Percentiles rank a stretch among this genome's conserved stretches.
Conservation (phyloP, 2,797 vertebrate genomes). For the Chromis chromis region DNA sequence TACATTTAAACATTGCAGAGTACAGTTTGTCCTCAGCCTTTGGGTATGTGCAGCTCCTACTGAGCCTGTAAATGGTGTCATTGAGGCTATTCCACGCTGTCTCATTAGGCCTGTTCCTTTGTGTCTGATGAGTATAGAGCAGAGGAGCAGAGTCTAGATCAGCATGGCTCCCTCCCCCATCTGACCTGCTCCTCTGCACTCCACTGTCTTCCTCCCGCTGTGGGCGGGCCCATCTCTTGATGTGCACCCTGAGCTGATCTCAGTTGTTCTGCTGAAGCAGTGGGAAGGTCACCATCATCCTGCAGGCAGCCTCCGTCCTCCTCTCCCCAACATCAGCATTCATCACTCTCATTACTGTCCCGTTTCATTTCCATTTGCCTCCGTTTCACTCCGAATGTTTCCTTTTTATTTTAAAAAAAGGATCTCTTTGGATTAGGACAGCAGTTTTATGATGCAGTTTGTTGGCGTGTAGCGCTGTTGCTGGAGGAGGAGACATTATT, state of each 20-base stretch:
- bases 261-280: slow-evolving; percentile 64
- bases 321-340: slow-evolving; percentile 24
- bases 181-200: slow-evolving; percentile 58
- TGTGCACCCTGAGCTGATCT: slow-evolving; percentile 63
- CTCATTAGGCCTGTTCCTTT: slow-evolving; percentile 58
- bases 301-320: slow-evolving; percentile 38
- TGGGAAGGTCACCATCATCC: slow-evolving; percentile 78
- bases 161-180: slow-evolving; percentile 64
- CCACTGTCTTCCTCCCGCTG: slow-evolving; percentile 53
- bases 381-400: slow-evolving; percentile 17
- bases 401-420: slow-evolving; percentile 34
- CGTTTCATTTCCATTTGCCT: slow-evolving; percentile 19
- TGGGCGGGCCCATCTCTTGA: slow-evolving; percentile 74
- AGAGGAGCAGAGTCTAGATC: slow-evolving; percentile 48
- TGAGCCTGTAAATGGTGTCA: slow-evolving; percentile 12
- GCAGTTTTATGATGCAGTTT: slow-evolving; percentile 52
- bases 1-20: slow-evolving; percentile 2
- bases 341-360: slow-evolving; percentile 25
- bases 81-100: slow-evolving; percentile 35
- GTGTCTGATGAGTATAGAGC: slow-evolving; percentile 63
- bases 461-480: slow-evolving; percentile 38
- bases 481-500: slow-evolving; percentile 59
- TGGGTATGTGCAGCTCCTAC: slow-evolving; percentile 1
- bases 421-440: slow-evolving; percentile 50
- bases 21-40: slow-evolving; percentile 1